Conservation (phyloP, 2,113 vertebrate species). For the Hippocampus barbouri region DNA sequence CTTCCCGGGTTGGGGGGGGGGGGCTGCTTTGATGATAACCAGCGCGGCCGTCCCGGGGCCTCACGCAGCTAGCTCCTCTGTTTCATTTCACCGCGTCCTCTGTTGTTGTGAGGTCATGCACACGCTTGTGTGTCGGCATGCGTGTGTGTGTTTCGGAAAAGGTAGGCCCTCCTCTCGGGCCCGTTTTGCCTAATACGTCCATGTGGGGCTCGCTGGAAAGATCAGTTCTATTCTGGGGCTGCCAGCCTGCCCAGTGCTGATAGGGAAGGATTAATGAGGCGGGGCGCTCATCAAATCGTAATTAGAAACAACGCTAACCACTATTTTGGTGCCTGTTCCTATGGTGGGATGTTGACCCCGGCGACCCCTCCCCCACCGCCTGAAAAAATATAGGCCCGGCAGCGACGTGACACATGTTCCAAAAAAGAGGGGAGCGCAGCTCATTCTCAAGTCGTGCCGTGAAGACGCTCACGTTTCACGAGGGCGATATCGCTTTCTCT, state of each 20-base stretch:
- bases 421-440: constrained; percentile 49
- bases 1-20: constrained; percentile 31
- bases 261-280: constrained; percentile 86
- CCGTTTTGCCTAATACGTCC: constrained; percentile 82
- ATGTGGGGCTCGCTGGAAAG: constrained; percentile 69
- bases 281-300: constrained; percentile 79
- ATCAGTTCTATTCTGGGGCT: constrained; percentile 88
- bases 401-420: constrained; percentile 58
- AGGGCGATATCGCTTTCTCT: constrained; percentile 18
- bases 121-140: constrained; percentile 8
- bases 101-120: constrained; percentile 24
- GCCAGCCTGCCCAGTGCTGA: constrained; percentile 75
- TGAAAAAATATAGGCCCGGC: constrained; percentile 74
- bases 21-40: constrained; percentile 47
- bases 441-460: constrained; percentile 51
- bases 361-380: constrained; percentile 41
- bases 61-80: constrained; percentile 52
- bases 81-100: constrained; percentile 54
- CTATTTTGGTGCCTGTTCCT: constrained; percentile 84
- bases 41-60: constrained; percentile 30
- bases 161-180: constrained; percentile 49
- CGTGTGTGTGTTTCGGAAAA: constrained; percentile 22
- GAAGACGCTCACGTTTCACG: constrained; percentile 46
- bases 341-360: constrained; percentile 73
- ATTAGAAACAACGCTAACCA: constrained; percentile 84